Evolutionary conservation across 2,113 vertebrate genomes (phyloP), one percentile per base, ranked within the genome.

Genomic region (Collichthys lucidus): DNA sequence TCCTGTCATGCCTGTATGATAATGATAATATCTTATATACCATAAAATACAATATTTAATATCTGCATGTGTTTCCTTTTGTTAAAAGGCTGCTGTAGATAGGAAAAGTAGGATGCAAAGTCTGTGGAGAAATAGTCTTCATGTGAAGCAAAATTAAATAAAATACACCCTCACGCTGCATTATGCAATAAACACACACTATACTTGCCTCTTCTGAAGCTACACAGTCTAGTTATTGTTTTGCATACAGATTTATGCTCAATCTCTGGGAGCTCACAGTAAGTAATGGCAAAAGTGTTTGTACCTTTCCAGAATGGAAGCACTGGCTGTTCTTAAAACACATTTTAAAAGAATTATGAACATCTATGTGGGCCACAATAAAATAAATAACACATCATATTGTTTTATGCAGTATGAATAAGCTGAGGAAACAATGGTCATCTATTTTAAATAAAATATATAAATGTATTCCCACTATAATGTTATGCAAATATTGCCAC

Each of bases 241-340:
- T 26, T 55, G 22, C 22, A 44, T n/a, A 57, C n/a, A 20, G 12
- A 35, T 49, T 82, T 49, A 17, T 63, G 64, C 26, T 47, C 11
- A 24, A 44, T n/a, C 16, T 40, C 16, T 16, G 35, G 3, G 14
- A 44, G 74, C 44, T 31, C 50, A 46, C 40, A 77, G 26, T 52
- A 77, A 60, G 71, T 52, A 26, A 59, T 65, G 47, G 69, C 20
- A 59, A 29, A 64, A 61, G 44, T n/a, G 11, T 29, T 60, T 5
- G 24, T 59, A 20, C 22, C 6, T 57, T 57, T 26, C 15, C 0
- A 7, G 20, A 26, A 64, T 40, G n/a, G 12, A 46, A 46, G 44
- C 29, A 61, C 20, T 22, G 46, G 14, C 17, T 55, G 19, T 17
- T 79, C 60, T 71, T 14, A 15, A 44, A 44, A 70, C 16, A 49